Percentiles rank a stretch among this genome's conserved stretches.
Conservation (phyloP, 2,113 vertebrate genomes). For the Epinephelus fuscoguttatus region DNA sequence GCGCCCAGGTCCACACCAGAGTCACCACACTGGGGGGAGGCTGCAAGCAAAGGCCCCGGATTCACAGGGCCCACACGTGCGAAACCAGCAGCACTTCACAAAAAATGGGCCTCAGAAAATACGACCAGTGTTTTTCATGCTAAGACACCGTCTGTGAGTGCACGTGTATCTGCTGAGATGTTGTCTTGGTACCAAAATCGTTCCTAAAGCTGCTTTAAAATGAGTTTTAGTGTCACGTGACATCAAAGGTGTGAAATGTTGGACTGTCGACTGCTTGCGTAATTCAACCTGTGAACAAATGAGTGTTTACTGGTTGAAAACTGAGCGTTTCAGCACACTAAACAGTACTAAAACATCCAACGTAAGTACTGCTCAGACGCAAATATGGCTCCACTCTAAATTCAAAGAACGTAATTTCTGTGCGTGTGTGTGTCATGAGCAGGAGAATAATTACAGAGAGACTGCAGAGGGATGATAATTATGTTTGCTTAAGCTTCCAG, state of each 20-base stretch:
- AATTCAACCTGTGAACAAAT: background rate
- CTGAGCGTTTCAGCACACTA: background rate
- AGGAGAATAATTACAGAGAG: slow-evolving; percentile 43
- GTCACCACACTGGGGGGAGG: slow-evolving; percentile 13
- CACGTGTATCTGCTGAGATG: background rate
- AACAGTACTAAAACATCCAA: background rate
- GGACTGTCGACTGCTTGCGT: background rate
- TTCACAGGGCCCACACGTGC: slow-evolving; percentile 18
- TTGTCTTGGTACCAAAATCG: background rate
- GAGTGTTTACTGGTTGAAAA: background rate
- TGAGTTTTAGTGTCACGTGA: background rate
- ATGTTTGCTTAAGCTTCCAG: slow-evolving; percentile 43
- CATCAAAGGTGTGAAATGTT: background rate
- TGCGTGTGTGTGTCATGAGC: background rate
- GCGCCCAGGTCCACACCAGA: slow-evolving; percentile 39
- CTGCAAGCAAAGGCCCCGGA: slow-evolving; percentile 25
- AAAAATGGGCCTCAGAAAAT: background rate
- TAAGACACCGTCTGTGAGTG: background rate
- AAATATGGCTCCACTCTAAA: slow-evolving; percentile 15
- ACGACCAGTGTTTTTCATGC: background rate
- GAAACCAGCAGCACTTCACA: background rate
- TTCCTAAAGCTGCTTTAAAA: background rate
- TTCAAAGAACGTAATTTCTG: background rate
- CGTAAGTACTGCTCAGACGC: background rate
- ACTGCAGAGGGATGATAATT: slow-evolving; percentile 39